phyloP scores from a whole-genome alignment of 2,888 invertebrate species.

The Eupithecia exiguata region DNA sequence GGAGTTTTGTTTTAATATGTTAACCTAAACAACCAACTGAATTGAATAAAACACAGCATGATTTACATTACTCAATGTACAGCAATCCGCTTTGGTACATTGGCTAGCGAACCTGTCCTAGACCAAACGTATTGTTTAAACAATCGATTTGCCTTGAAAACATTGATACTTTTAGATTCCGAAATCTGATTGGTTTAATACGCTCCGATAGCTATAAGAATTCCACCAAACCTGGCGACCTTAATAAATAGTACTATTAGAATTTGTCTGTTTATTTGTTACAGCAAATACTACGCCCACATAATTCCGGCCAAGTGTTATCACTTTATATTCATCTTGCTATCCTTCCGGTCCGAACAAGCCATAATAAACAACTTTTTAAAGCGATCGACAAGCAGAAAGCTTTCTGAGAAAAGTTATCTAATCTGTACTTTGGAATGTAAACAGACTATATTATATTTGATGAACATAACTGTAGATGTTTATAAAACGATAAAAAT shows the following conservation, averaged over 20 bases:
- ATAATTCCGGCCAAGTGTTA: not conserved
- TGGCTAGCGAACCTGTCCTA: conserved; percentile 28
- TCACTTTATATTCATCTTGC: not conserved
- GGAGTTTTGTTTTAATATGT: not conserved
- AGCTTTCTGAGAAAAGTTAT: not conserved
- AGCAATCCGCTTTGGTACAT: conserved; percentile 10
- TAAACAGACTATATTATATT: not conserved
- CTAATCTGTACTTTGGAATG: not conserved
- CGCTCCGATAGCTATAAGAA: conserved; percentile 42
- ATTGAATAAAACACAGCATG: not conserved
- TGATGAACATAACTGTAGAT: not conserved
- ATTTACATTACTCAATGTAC: not conserved
- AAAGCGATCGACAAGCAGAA: not conserved
- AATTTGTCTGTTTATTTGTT: not conserved
- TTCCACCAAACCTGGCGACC: conserved; percentile 47
- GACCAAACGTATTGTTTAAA: conserved; percentile 34
- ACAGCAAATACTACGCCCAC: not conserved
- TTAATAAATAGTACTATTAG: conserved; percentile 28
- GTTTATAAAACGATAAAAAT: not conserved
- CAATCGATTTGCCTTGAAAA: conserved; percentile 40
- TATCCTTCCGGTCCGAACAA: conserved; percentile 6
- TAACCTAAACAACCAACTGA: not conserved
- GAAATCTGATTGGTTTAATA: conserved; percentile 40
- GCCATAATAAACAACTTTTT: not conserved
- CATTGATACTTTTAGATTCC: conserved; percentile 37